phyloP scores from a whole-genome alignment of 2,888 invertebrate species.

The Allygus modestus region DNA sequence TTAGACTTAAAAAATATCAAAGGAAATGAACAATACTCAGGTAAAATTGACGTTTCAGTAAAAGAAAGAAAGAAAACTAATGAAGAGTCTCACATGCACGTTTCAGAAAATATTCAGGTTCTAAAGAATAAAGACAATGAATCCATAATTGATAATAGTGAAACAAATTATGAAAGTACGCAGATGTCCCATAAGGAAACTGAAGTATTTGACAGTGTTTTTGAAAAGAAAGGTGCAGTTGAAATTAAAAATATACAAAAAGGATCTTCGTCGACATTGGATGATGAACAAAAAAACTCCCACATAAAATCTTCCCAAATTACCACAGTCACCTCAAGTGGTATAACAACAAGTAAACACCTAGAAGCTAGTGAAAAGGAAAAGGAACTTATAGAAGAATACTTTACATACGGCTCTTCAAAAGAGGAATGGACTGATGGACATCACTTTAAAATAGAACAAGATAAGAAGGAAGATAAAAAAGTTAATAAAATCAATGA shows the following conservation, averaged over 20 bases:
- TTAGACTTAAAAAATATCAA: neutral
- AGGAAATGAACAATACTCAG: conserved; percentile 13
- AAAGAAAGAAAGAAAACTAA: conserved; percentile 25
- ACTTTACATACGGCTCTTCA: conserved; percentile 30
- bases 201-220: conserved; percentile 70
- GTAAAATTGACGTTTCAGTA: neutral
- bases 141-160: conserved; percentile 68
- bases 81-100: neutral
- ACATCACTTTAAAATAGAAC: conserved; percentile 32
- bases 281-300: conserved; percentile 61
- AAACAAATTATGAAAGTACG: conserved; percentile 66
- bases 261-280: conserved; percentile 63
- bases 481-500: conserved; percentile 42
- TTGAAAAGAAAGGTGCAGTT: conserved; percentile 65
- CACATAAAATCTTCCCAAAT: conserved; percentile 12
- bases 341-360: neutral
- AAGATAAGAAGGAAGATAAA: neutral
- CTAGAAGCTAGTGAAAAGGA: conserved; percentile 33
- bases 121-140: conserved; percentile 70
- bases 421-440: conserved; percentile 16
- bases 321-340: conserved; percentile 12
- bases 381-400: conserved; percentile 15
- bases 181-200: conserved; percentile 67
- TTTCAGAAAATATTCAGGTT: conserved; percentile 1
- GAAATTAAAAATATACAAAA: conserved; percentile 60